Percentiles rank a stretch among this genome's conserved stretches.
Evolutionary conservation across 2,888 invertebrate species (phyloP).

Genomic region (Pammene aurita): DNA sequence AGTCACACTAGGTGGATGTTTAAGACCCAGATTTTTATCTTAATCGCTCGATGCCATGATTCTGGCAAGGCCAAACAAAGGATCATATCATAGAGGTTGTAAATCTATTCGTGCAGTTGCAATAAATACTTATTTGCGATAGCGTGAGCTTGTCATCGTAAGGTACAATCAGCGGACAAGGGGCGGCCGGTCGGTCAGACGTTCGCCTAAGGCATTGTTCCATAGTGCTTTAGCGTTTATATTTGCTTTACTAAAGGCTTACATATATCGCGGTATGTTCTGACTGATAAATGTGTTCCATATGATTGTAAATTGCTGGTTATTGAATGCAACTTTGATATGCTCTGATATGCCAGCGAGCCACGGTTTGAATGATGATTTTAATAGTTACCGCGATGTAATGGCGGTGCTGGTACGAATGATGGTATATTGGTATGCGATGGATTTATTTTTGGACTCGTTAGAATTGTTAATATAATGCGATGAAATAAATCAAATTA

Average conservation of each 20-base stretch:
- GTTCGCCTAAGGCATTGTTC: slow-evolving; percentile 72
- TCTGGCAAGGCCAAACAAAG: slow-evolving; percentile 41
- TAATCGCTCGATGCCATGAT: slow-evolving; percentile 22
- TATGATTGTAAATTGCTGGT: slow-evolving; percentile 63
- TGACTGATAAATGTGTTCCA: slow-evolving; percentile 62
- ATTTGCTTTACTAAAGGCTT: slow-evolving; percentile 51
- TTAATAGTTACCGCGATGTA: slow-evolving; percentile 45
- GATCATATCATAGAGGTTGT: slow-evolving; percentile 44
- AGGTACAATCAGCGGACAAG: slow-evolving; percentile 77
- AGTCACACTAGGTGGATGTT: no score
- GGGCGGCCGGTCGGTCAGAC: slow-evolving; percentile 62
- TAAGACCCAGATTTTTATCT: neutral
- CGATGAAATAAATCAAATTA: slow-evolving; percentile 8
- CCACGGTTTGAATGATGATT: slow-evolving; percentile 46
- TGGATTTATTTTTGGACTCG: slow-evolving; percentile 20
- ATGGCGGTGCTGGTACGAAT: slow-evolving; percentile 35
- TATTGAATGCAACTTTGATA: slow-evolving; percentile 59
- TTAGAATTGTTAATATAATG: slow-evolving; percentile 30
- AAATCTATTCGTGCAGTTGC: slow-evolving; percentile 65
- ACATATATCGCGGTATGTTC: slow-evolving; percentile 49
- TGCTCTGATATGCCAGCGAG: slow-evolving; percentile 43
- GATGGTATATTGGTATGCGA: slow-evolving; percentile 37
- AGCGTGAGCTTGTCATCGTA: slow-evolving; percentile 77
- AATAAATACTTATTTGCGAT: slow-evolving; percentile 80
- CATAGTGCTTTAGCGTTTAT: slow-evolving; percentile 58